These are phyloP conservation scores for Sympetrum striolatum DNA, from an alignment of 2,888 invertebrate species.

Conservation along the genomic window DNA sequence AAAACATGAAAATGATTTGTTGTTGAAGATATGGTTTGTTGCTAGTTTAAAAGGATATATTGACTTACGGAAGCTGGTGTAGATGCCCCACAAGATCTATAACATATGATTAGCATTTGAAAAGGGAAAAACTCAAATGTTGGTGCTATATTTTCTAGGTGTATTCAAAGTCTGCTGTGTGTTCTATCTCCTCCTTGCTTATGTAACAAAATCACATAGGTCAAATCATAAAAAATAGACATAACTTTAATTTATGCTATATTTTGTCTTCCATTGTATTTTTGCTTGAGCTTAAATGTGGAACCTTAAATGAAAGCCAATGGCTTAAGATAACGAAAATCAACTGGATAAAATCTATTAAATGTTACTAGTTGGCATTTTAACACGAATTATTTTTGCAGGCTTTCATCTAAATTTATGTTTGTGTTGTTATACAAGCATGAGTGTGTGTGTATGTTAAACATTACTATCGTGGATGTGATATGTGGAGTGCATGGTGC, in stretches of 20 bases:
- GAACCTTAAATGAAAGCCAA: constrained; percentile 4
- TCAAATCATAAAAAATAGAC: not conserved
- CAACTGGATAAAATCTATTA: not conserved
- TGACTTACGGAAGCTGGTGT: constrained; percentile 42
- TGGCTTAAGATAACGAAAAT: not conserved
- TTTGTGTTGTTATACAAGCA: constrained; percentile 22
- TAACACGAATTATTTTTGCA: not conserved
- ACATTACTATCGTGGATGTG: constrained; percentile 4
- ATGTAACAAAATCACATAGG: constrained; percentile 4
- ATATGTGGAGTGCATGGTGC: constrained; percentile 22
- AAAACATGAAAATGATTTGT: constrained; percentile 38
- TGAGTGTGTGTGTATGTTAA: constrained; percentile 6
- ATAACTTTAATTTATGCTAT: constrained; percentile 32
- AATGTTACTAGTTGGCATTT: not conserved
- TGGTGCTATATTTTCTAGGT: constrained; percentile 44
- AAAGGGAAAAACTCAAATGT: constrained; percentile 39
- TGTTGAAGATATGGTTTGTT: constrained; percentile 43
- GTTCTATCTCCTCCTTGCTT: constrained; percentile 32
- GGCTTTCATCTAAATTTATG: constrained; percentile 27
- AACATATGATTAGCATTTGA: constrained; percentile 42
- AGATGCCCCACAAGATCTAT: constrained; percentile 34
- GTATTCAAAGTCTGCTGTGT: constrained; percentile 43
- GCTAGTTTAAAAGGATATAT: constrained; percentile 44
- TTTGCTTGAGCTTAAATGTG: constrained; percentile 35
- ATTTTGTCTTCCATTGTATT: constrained; percentile 31